Evolutionary conservation across 1,140 invertebrate genomes (phyloP), one percentile per base, ranked within the genome.

Genomic region (Oppia nitens): DNA sequence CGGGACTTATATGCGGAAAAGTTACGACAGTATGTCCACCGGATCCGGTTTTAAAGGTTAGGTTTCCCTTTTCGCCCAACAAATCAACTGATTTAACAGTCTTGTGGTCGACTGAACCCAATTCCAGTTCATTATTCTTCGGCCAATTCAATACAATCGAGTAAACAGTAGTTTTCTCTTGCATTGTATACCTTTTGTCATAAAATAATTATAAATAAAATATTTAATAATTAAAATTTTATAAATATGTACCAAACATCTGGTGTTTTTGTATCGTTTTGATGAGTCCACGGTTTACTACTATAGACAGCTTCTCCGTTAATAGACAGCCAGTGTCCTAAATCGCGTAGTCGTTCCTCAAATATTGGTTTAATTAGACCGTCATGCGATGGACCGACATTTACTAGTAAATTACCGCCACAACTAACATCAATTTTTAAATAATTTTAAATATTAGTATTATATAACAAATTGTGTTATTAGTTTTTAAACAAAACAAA

Each of bases 251-350:
- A 67, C 62, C 56, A 67, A 3, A 89, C 79, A 64, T 78, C 71
- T 1, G 65, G 59, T n/a, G 80, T 81, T 0, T 77, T n/a, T 0
- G 83, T 83, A 67, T 95, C 90, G 68, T 93, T 92, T 70, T 91
- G 90, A 64, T 76, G 71, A 40, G 69, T 74, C 83, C 84, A 91
- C 0, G 88, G 85, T 27, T 72, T 76, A 0, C 80, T 81, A n/a
- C 73, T 74, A 67, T 91, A 97, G 66, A 97, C 87, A 0, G 85
- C 87, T 69, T 92, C 84, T 2, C 87, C 89, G 68, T 95, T 95
- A 1, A 84, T 70, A 12, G 74, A 65, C 6, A 97, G 70, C 88
- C 90, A 94, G 14, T 69, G 60, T 40, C 83, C 82, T 17, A 78
- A 49, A 63, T 78, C 68, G 2, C 76, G 68, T 0, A 97, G 73